These are phyloP conservation scores for Eristalis intricaria DNA, from an alignment of 2,888 invertebrate species.

Conservation along the genomic window DNA sequence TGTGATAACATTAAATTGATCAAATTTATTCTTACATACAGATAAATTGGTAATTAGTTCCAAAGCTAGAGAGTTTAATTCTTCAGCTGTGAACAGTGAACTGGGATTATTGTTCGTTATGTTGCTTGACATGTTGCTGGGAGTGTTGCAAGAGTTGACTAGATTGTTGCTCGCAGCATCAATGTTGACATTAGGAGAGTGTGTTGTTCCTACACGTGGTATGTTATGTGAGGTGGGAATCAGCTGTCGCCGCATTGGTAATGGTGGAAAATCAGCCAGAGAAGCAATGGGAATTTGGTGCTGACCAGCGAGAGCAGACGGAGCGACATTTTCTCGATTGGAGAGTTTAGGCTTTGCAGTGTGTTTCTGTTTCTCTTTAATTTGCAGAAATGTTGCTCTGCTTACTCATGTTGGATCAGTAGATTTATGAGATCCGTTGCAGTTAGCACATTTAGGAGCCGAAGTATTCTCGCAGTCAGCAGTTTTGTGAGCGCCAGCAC, in stretches of 20 bases:
- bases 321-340: too few species aligned
- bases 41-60: background rate
- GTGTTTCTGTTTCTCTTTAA: background rate
- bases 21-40: background rate
- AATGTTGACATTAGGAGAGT: too few species aligned
- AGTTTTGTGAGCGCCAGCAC: background rate
- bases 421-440: background rate
- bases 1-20: slow-evolving; percentile 15
- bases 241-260: too few species aligned
- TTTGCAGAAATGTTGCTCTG: background rate
- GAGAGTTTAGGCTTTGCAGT: too few species aligned
- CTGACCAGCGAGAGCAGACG: too few species aligned
- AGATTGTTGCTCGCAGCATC: background rate
- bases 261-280: too few species aligned
- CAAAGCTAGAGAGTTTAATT: background rate
- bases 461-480: background rate
- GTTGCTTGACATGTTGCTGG: background rate
- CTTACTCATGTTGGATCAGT: background rate
- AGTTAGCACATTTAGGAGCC: too few species aligned
- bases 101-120: background rate
- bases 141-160: background rate
- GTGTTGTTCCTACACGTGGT: too few species aligned
- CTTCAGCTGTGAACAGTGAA: background rate
- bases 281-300: too few species aligned
- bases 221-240: too few species aligned